Evolutionary conservation across 1,140 invertebrate genomes (phyloP).

Genomic region (Hesperophylax magnus): DNA sequence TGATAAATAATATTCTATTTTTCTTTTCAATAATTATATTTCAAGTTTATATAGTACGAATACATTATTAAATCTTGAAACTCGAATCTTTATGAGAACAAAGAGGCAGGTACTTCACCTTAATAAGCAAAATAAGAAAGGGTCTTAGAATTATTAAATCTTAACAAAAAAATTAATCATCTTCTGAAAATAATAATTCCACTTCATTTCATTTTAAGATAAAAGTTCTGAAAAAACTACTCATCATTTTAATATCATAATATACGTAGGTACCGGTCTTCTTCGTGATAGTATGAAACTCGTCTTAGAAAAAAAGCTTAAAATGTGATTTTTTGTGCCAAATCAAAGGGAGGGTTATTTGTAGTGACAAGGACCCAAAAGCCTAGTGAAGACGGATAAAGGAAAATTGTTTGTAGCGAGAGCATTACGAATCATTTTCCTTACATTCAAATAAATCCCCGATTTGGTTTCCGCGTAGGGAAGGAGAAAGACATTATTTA

Average conservation of each 20-base stretch:
- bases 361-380: not conserved
- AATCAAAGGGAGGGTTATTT: no score
- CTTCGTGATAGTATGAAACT: no score
- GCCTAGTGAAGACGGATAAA: not conserved
- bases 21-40: constrained; percentile 22
- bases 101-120: not conserved
- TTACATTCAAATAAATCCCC: constrained; percentile 24
- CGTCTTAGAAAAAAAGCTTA: no score
- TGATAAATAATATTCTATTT: constrained; percentile 21
- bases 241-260: no score
- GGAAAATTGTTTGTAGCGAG: not conserved
- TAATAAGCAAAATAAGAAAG: no score
- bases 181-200: no score
- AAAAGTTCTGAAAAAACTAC: no score
- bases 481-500: constrained; percentile 18
- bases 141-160: no score
- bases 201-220: no score
- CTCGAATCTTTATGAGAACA: not conserved
- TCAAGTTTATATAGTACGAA: constrained; percentile 18
- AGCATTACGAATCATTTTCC: constrained; percentile 12
- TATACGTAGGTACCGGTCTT: no score
- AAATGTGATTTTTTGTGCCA: no score
- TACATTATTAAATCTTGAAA: not conserved
- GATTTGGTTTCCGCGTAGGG: constrained; percentile 22
- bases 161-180: no score